These are phyloP conservation scores for Lycodopsis pacificus DNA, from an alignment of 2,797 vertebrate genomes.

Conservation along the genomic window DNA sequence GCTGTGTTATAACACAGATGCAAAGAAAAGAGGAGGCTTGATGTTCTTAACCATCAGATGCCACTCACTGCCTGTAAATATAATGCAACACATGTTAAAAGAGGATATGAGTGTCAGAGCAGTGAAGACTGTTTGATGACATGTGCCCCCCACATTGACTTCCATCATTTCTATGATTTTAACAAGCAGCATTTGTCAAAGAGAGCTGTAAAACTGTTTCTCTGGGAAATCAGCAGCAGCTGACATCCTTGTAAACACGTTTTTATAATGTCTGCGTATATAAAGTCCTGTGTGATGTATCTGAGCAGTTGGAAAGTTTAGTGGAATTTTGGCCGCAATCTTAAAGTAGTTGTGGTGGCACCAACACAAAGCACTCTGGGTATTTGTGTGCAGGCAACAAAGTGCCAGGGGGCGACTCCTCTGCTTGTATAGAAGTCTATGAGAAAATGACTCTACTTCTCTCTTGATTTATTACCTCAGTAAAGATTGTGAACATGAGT, in stretches of 20 bases:
- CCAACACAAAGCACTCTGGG: constrained; percentile 10
- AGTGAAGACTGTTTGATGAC: not conserved
- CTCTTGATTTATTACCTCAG: not conserved
- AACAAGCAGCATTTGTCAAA: not conserved
- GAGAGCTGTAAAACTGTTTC: not conserved
- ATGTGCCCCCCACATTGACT: constrained; percentile 1
- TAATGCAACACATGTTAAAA: not conserved
- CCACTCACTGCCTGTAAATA: not conserved
- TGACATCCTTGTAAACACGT: not conserved
- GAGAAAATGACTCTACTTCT: not conserved
- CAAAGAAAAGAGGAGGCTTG: not conserved
- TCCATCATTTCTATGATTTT: constrained; percentile 8
- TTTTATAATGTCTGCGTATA: not conserved
- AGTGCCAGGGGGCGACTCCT: not conserved
- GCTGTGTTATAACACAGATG: not conserved
- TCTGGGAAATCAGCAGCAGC: not conserved
- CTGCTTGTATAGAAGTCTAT: not conserved
- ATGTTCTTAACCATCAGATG: not conserved
- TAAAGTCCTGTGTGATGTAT: not conserved
- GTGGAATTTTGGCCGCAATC: not conserved
- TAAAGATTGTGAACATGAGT: too few species aligned
- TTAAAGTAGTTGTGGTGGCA: constrained; percentile 27
- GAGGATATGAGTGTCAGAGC: not conserved
- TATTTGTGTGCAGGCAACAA: not conserved
- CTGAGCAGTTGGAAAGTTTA: not conserved